These are phyloP conservation scores for Stegostoma tigrinum DNA, from an alignment of 2,113 vertebrate species.

Conservation along the genomic window DNA sequence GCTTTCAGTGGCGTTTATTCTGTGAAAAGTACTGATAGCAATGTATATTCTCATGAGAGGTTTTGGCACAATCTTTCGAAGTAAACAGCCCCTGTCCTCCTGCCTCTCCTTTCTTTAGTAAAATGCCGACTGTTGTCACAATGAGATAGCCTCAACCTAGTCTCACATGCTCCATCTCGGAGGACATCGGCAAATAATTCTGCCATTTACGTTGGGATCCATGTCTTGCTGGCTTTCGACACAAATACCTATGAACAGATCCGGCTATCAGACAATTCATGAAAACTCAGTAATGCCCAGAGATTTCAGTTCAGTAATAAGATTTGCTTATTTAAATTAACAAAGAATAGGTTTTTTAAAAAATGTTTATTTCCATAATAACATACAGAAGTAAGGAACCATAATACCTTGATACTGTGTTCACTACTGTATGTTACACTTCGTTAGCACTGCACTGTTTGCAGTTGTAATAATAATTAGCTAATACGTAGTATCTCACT, in stretches of 20 bases:
- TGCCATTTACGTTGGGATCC: not conserved
- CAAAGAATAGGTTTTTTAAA: not conserved
- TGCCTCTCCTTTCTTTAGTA: not conserved
- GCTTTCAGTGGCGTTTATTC: not conserved
- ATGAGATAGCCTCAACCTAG: not conserved
- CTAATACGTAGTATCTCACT: not conserved
- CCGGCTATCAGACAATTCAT: not conserved
- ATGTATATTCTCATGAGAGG: no score
- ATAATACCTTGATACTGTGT: not conserved
- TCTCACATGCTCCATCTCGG: not conserved
- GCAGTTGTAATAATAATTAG: not conserved
- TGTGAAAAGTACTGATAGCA: not conserved
- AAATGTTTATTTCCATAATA: not conserved
- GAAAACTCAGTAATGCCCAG: not conserved
- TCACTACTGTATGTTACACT: not conserved
- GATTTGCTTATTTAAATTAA: not conserved
- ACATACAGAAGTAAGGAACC: not conserved
- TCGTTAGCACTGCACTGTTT: not conserved
- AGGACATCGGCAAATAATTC: not conserved
- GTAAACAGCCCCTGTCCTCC: not conserved
- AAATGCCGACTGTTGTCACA: not conserved
- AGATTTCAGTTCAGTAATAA: not conserved
- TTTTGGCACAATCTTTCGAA: not conserved
- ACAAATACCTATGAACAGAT: not conserved
- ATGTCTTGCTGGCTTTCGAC: not conserved